Conservation (phyloP, 2,797 vertebrate genomes). For the Iguana delicatissima region DNA sequence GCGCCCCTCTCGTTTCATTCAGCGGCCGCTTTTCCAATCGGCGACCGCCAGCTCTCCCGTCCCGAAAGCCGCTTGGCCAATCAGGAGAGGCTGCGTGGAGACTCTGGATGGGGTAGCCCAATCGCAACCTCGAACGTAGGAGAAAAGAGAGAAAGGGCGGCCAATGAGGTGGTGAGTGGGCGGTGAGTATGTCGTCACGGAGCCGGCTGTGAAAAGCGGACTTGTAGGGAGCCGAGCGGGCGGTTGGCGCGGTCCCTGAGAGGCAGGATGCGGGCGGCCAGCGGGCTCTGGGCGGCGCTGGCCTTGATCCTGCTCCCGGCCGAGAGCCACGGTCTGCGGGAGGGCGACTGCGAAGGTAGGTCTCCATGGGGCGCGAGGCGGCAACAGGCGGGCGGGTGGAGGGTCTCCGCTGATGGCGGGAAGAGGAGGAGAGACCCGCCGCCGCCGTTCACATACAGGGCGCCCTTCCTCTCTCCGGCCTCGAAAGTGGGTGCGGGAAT, state of each 20-base stretch:
- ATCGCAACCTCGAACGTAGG: background rate
- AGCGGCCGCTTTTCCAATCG: constrained; percentile 67
- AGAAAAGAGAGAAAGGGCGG: background rate
- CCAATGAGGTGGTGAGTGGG: constrained; percentile 61
- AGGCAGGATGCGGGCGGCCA: constrained; percentile 75
- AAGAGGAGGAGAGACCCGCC: no score
- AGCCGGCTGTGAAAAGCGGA: constrained; percentile 48
- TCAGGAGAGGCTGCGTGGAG: constrained; percentile 72
- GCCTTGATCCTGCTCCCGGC: constrained; percentile 83
- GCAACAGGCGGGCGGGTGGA: background rate
- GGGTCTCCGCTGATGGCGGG: background rate
- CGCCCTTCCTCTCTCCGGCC: background rate
- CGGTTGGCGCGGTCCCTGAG: constrained; percentile 8
- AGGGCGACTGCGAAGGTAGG: constrained; percentile 93
- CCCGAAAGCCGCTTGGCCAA: constrained; percentile 64
- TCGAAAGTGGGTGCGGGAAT: no score
- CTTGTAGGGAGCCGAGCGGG: constrained; percentile 26
- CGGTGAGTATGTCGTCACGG: constrained; percentile 41
- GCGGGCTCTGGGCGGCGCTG: constrained; percentile 86
- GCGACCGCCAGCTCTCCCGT: constrained; percentile 80
- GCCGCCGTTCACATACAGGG: no score
- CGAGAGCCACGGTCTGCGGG: constrained; percentile 79
- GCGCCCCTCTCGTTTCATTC: background rate
- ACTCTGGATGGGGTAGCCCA: constrained; percentile 17
- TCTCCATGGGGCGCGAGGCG: background rate